These are phyloP conservation scores for Cottoperca gobio DNA, from an alignment of 2,797 vertebrate genomes.

Conservation along the genomic window DNA sequence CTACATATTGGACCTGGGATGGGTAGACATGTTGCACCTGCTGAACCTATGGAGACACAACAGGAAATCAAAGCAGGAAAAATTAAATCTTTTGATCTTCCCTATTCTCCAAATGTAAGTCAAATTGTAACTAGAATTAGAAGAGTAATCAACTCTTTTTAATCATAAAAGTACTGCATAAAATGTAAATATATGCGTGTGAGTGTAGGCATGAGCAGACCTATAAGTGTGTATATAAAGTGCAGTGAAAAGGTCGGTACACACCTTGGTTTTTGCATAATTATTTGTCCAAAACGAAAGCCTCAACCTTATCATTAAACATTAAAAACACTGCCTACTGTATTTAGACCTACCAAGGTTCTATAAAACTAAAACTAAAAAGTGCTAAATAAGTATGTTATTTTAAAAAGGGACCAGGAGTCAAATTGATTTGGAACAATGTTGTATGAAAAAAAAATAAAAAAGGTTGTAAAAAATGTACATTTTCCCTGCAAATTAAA, in stretches of 20 bases:
- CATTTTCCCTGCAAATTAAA: constrained; percentile 3
- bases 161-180: not conserved
- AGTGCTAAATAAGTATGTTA: not conserved
- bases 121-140: not conserved
- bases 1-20: constrained; percentile 95
- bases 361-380: too few species aligned
- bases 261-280: constrained; percentile 23
- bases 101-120: not conserved
- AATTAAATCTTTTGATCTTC: not conserved
- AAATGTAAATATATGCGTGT: not conserved
- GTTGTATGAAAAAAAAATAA: not conserved
- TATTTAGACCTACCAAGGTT: not conserved
- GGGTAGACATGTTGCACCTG: constrained; percentile 94
- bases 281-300: not conserved
- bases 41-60: constrained; percentile 84
- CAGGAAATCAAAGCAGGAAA: constrained; percentile 14
- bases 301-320: not conserved
- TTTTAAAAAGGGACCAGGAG: not conserved
- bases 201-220: constrained; percentile 12
- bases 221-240: constrained; percentile 4
- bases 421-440: not conserved
- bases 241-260: constrained; percentile 32
- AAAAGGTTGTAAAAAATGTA: not conserved
- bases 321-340: not conserved
- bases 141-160: not conserved